phyloP scores from a whole-genome alignment of 2,888 invertebrate genomes.

The Ecdyonurus torrentis region DNA sequence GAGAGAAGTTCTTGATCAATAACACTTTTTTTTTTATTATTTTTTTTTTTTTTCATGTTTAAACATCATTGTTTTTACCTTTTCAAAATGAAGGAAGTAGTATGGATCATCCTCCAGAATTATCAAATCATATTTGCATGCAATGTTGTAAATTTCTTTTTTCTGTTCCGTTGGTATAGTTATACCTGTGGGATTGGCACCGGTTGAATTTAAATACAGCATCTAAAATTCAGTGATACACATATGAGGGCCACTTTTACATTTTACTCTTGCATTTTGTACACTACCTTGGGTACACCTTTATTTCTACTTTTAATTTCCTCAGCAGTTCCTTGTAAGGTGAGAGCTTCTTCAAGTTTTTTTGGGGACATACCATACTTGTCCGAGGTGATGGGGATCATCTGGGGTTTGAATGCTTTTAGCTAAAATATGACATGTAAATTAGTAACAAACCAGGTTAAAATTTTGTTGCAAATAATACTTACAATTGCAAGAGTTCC shows the following conservation, averaged over 20 bases:
- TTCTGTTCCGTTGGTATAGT: slow-evolving; percentile 46
- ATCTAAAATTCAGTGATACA: slow-evolving; percentile 15
- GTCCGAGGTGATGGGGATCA: not conserved
- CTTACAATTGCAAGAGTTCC: slow-evolving; percentile 49
- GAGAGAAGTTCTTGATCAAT: slow-evolving; percentile 8
- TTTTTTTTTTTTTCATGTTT: not conserved
- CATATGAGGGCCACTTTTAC: not conserved
- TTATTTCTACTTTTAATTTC: not conserved
- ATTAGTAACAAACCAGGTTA: not conserved
- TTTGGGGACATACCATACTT: not conserved
- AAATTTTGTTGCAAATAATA: no score
- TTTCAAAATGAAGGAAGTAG: slow-evolving; percentile 54
- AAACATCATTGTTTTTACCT: slow-evolving; percentile 20
- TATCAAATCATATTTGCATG: slow-evolving; percentile 56
- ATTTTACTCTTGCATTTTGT: not conserved
- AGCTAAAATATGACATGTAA: slow-evolving; percentile 33
- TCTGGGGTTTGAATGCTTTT: slow-evolving; percentile 36
- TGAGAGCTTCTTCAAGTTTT: not conserved
- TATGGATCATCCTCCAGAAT: slow-evolving; percentile 75
- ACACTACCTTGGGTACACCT: not conserved
- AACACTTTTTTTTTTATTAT: not conserved
- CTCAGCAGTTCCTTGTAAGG: not conserved
- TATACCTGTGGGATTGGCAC: slow-evolving; percentile 58
- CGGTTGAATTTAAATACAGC: slow-evolving; percentile 58
- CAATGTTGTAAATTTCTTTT: slow-evolving; percentile 51